Evolutionary conservation across 2,113 vertebrate species (phyloP).

Genomic region (Pogonocichla stellata): DNA sequence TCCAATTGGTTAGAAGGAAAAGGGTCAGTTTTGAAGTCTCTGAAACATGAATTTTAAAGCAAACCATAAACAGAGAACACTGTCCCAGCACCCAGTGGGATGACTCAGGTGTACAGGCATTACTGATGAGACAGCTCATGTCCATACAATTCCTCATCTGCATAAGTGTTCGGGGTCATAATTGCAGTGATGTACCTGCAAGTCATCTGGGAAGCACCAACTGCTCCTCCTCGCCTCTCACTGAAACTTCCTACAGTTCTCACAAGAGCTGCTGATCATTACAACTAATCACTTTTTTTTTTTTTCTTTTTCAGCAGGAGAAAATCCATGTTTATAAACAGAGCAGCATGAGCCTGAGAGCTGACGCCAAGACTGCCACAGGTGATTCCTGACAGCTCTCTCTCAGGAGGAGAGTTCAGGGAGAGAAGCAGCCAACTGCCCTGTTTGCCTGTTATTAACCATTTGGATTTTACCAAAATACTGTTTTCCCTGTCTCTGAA

Average conservation of each 20-base stretch:
- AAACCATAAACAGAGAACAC: neutral
- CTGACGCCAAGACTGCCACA: rapidly evolving
- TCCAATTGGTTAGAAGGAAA: neutral
- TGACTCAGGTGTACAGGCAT: constrained; percentile 33
- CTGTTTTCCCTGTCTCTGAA: neutral
- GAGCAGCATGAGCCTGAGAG: neutral
- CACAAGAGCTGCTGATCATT: neutral
- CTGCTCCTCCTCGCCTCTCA: neutral
- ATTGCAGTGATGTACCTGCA: constrained; percentile 24
- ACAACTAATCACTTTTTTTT: neutral
- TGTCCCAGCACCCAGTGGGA: neutral
- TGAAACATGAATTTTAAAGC: neutral
- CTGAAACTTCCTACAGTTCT: neutral
- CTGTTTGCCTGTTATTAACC: neutral
- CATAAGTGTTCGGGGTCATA: constrained; percentile 38
- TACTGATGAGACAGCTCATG: constrained; percentile 37
- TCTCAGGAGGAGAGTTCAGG: neutral
- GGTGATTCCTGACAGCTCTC: neutral
- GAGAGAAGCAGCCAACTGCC: neutral
- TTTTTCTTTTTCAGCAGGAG: neutral
- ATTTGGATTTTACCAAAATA: neutral
- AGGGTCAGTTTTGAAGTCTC: neutral
- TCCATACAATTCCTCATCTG: constrained; percentile 37
- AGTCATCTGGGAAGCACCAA: constrained; percentile 15
- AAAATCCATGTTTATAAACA: neutral